Percentiles rank a stretch among this genome's conserved stretches.
Evolutionary conservation across 2,888 invertebrate genomes (phyloP).

Genomic region (Leptopterna dolabrata): DNA sequence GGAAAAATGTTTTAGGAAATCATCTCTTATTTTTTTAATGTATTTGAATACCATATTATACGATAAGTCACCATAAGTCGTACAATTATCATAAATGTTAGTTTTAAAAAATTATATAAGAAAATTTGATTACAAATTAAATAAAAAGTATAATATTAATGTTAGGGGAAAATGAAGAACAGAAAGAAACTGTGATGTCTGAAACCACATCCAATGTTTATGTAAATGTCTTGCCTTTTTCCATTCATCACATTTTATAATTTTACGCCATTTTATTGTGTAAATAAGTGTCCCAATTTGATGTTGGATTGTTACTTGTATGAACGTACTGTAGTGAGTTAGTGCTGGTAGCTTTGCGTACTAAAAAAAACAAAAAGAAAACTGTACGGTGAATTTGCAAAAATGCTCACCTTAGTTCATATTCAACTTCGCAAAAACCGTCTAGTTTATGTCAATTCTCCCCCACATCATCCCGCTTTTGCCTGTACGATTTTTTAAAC

Average conservation of each 20-base stretch:
- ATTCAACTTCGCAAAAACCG: background rate
- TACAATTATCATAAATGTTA: conserved; percentile 1
- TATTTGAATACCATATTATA: conserved; percentile 14
- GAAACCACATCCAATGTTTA: conserved; percentile 33
- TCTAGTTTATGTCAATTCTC: background rate
- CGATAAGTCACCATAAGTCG: conserved; percentile 27
- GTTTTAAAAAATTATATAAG: conserved; percentile 17
- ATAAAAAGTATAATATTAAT: background rate
- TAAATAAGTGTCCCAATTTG: conserved; percentile 15
- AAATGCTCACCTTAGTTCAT: background rate
- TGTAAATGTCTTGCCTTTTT: conserved; percentile 30
- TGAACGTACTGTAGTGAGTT: conserved; percentile 6
- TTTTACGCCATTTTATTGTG: background rate
- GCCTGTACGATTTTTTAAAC: background rate
- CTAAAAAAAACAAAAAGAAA: background rate
- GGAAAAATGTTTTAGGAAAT: conserved; percentile 12
- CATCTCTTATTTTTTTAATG: conserved; percentile 33
- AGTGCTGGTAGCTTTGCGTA: conserved; percentile 24
- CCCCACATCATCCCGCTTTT: background rate
- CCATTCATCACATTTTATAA: conserved; percentile 25
- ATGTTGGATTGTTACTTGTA: background rate
- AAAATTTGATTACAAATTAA: conserved; percentile 14
- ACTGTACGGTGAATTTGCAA: background rate
- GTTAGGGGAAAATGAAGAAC: background rate
- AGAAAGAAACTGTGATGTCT: conserved; percentile 32